Conservation (phyloP, 1,140 invertebrate species). For the Magallana ariakensis region DNA sequence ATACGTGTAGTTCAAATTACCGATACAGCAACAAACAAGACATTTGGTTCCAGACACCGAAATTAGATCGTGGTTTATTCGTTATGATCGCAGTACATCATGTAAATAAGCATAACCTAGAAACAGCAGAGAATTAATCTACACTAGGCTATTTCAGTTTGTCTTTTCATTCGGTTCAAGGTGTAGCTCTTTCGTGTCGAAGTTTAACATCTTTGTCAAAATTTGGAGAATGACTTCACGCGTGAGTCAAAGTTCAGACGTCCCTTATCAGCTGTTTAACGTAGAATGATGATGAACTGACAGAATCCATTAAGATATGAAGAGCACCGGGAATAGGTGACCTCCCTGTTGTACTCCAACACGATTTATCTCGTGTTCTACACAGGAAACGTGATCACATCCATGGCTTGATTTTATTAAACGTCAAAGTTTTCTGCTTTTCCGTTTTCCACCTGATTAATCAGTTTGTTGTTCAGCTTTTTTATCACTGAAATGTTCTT, state of each 20-base stretch:
- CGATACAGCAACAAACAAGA: neutral
- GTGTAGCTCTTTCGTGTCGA: neutral
- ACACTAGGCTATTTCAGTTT: too few species aligned
- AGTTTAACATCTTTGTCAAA: neutral
- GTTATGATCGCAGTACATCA: too few species aligned
- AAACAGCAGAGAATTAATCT: too few species aligned
- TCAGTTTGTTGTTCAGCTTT: too few species aligned
- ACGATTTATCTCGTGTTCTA: neutral
- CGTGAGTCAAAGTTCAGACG: neutral
- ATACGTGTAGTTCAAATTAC: neutral
- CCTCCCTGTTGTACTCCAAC: slow-evolving; percentile 7
- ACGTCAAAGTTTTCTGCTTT: neutral
- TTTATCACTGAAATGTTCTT: too few species aligned
- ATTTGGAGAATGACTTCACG: neutral
- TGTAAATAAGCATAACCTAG: too few species aligned
- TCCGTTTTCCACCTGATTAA: too few species aligned
- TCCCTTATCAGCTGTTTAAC: neutral
- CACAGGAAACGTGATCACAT: slow-evolving; percentile 19
- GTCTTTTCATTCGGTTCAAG: neutral
- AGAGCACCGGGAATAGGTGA: neutral
- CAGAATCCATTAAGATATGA: neutral
- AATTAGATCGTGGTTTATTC: too few species aligned
- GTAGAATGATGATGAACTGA: neutral
- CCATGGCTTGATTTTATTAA: neutral
- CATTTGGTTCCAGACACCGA: too few species aligned